Evolutionary conservation across 2,797 vertebrate species (phyloP), one percentile per base, ranked within the genome.

Genomic region (Pantherophis vulpinus): DNA sequence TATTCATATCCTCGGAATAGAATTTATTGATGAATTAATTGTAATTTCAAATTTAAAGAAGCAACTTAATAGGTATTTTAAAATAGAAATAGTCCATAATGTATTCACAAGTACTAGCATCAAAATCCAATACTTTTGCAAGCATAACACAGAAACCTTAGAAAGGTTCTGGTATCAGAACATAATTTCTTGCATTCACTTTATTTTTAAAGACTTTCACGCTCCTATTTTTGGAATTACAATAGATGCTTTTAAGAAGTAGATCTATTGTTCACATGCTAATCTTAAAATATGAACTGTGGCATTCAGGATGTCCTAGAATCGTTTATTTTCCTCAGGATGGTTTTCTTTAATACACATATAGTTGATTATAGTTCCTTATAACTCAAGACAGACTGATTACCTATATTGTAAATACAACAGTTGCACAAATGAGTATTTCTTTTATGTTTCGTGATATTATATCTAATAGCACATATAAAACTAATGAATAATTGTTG

Each of bases 341-440:
- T 32, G 7, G 4, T 87, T 93, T 11, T 29, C 0, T 0, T 4
- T 5, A 3, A 14, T 54, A 54, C 11, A 89, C 27, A 47, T 9
- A 47, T 20, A 54, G 25, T 37, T 79, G 37, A 79, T 42, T 79
- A 79, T 42, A 42, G 18, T 79, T 79, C 20, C 37, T 79, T 23
- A 79, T 79, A 79, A 42, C 9, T 79, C 20, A 79, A 79, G 37
- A 79, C 74, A 18, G 70, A 74, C 16, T 23, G 18, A 79, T 70
- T 70, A 32, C n/a, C n/a, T 32, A 70, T 23, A 42, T 3, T 79
- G 9, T 79, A 79, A 63, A 29, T 29, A 63, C 27, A 29, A 29
- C 11, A 63, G 18, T 79, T 79, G 42, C 32, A 42, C 3, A 42
- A 79, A 79, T 79, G 74, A 42, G 37, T 37, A 79, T 79, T 79